Evolutionary conservation across 2,797 vertebrate species (phyloP).

Genomic region (Gallinago stenura): DNA sequence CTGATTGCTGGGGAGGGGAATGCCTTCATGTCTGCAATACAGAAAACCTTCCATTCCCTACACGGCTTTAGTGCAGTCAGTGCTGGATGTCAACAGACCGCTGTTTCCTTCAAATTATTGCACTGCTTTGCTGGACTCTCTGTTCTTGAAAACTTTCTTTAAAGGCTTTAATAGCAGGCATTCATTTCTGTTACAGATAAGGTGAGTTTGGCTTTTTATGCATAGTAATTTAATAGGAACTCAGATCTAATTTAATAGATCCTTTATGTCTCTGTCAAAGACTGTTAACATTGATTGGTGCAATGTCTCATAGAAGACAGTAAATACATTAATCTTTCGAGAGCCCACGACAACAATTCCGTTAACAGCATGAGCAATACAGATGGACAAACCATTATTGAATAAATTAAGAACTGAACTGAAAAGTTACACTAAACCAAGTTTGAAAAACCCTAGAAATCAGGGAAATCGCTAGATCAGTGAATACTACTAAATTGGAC

Average conservation of each 20-base stretch:
- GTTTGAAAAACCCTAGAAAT: neutral
- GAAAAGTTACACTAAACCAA: neutral
- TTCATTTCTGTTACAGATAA: conserved; percentile 83
- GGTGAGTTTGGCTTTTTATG: conserved; percentile 72
- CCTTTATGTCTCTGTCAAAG: conserved; percentile 78
- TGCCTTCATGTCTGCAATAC: neutral
- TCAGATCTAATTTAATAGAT: conserved; percentile 79
- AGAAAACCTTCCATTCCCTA: conserved; percentile 41
- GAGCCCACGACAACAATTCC: conserved; percentile 58
- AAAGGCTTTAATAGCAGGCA: conserved; percentile 77
- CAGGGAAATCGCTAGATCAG: neutral
- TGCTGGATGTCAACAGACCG: conserved; percentile 62
- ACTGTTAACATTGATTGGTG: conserved; percentile 74
- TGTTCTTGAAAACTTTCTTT: conserved; percentile 64
- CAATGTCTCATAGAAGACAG: conserved; percentile 69
- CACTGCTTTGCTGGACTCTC: conserved; percentile 49
- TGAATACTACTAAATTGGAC: neutral
- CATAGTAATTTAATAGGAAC: conserved; percentile 77
- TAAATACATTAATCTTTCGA: conserved; percentile 75
- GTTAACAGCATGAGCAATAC: conserved; percentile 17
- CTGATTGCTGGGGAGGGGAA: conserved; percentile 38
- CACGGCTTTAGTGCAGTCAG: neutral
- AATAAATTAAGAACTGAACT: neutral
- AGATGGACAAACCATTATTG: conserved; percentile 6
- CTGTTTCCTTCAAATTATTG: conserved; percentile 54